phyloP scores from a whole-genome alignment of 53 echinoderm and acorn worm genomes.

The Zoroaster sp. region DNA sequence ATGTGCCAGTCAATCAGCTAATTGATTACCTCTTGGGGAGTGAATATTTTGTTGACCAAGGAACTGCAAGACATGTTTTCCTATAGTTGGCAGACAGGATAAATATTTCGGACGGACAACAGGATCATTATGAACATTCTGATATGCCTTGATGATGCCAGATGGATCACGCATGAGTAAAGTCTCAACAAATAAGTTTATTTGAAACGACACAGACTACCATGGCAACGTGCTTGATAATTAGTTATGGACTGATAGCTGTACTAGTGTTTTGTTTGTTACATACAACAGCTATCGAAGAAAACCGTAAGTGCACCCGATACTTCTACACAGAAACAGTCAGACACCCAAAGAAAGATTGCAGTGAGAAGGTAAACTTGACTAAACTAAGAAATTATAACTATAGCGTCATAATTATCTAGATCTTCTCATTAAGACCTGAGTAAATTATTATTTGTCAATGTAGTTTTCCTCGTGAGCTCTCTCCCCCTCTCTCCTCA shows the following conservation, averaged over 20 bases:
- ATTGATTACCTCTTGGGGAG: background rate
- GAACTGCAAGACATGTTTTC: background rate
- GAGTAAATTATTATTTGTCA: too few species aligned
- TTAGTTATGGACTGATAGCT: too few species aligned
- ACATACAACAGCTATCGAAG: background rate
- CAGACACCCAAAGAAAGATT: constrained; percentile 67
- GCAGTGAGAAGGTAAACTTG: constrained; percentile 60
- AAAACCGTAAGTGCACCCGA: constrained; percentile 33
- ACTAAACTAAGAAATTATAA: background rate
- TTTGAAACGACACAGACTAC: background rate
- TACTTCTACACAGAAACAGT: constrained; percentile 73
- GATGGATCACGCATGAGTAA: background rate
- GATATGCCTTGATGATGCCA: background rate
- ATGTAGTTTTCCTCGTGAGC: too few species aligned
- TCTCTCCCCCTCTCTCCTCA: too few species aligned
- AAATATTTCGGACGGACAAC: background rate
- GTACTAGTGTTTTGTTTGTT: background rate
- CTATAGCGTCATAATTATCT: background rate
- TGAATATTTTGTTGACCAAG: background rate
- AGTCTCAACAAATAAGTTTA: background rate
- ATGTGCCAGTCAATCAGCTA: background rate
- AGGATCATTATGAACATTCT: background rate
- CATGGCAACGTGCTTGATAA: too few species aligned
- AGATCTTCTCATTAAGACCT: too few species aligned
- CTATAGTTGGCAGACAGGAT: background rate